Base-by-base conservation (phyloP, 2,113 vertebrate species). In the Apistogramma diplotaenia region DNA sequence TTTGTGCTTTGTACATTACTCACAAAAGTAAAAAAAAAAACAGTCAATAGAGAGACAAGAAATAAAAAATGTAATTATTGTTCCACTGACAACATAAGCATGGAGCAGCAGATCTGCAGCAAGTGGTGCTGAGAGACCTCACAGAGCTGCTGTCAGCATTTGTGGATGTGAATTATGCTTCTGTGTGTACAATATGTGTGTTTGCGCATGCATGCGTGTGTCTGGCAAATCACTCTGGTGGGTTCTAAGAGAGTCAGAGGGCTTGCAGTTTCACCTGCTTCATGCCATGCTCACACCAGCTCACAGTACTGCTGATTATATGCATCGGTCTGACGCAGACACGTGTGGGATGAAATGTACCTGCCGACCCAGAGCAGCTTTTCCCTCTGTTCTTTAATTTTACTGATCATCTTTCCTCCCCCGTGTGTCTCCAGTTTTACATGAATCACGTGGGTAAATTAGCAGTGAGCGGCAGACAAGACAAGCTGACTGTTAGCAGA, bases 401-500 rank as follows among this genome's bases (percentile, higher is more conserved):
- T 58, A 31, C 72, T 33, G 4, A 51, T 84, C 46, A 65, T n/a
- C 79, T 56, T 31, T 49, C 46, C 70, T 82, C 82, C 62, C 40
- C 46, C 10, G 84, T 75, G 49, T 43, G 51, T 83, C 79, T 82
- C 74, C 53, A 35, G 40, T 49, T 78, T 74, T 74, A 10, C 4
- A 43, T 74, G 76, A 91, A 90, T 92, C 85, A 89, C 29, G 35
- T 18, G 4, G 62, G 9, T 73, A 86, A 91, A 92, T 93, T 91
- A 82, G 87, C 62, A 75, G 79, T 49, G 55, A 88, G 76, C 74
- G 31, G 74, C 76, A 83, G 86, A 92, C 85, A 90, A 88, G 88
- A 86, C 51, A 61, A 71, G 81, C 25, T 87, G 90, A 92, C 87
- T 82, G 82, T 87, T 90, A 56, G 81, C 89, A 93, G 89, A 91